These are phyloP conservation scores for Saturnia japonica DNA, from an alignment of 2,888 invertebrate species.

Conservation along the genomic window DNA sequence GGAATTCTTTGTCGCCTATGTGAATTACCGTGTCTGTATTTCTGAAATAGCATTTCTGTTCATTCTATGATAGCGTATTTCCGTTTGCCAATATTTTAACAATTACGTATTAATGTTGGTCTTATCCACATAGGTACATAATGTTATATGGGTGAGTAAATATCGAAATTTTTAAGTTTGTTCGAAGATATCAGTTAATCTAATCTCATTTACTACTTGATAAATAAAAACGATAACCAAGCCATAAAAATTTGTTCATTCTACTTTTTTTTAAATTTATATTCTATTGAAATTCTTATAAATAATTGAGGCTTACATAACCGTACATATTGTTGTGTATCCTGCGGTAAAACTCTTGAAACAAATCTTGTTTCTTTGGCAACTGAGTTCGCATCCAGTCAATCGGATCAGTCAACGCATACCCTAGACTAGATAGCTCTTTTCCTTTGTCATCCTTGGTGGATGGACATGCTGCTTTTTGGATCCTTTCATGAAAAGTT, in stretches of 20 bases:
- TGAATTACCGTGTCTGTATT: slow-evolving; percentile 86
- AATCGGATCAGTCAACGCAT: slow-evolving; percentile 79
- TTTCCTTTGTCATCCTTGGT: slow-evolving; percentile 63
- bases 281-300: not conserved
- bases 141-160: not conserved
- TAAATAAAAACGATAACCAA: slow-evolving; percentile 14
- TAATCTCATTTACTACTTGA: not conserved
- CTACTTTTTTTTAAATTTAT: not conserved
- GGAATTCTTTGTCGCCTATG: slow-evolving; percentile 85
- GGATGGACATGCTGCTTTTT: slow-evolving; percentile 39
- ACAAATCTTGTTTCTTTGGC: slow-evolving; percentile 86
- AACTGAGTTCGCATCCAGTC: slow-evolving; percentile 84
- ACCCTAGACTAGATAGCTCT: slow-evolving; percentile 81
- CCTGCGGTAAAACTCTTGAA: slow-evolving; percentile 84
- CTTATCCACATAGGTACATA: not conserved
- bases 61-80: not conserved
- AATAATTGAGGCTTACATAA: slow-evolving; percentile 15
- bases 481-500: slow-evolving; percentile 27
- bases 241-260: not conserved
- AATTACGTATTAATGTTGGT: not conserved
- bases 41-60: slow-evolving; percentile 60
- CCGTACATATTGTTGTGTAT: slow-evolving; percentile 85
- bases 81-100: slow-evolving; percentile 1
- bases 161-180: not conserved
- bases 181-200: not conserved